Evolutionary conservation across 2,113 vertebrate genomes (phyloP).

Genomic region (Indicator maculatus): DNA sequence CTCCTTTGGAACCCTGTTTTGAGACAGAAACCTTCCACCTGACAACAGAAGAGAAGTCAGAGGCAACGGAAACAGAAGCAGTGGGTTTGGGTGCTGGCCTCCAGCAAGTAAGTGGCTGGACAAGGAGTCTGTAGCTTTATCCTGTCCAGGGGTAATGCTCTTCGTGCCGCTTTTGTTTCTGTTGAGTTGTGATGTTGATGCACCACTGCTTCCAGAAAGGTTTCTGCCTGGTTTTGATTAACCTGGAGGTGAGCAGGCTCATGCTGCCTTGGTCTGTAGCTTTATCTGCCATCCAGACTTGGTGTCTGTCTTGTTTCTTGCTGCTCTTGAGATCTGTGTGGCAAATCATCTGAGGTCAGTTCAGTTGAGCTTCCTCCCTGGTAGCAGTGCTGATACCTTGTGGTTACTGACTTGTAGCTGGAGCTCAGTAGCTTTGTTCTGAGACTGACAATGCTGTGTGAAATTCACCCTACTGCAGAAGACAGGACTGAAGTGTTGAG

Average conservation of each 20-base stretch:
- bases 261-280: too few species aligned
- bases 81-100: not conserved
- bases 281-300: not conserved
- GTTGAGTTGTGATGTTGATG: not conserved
- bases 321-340: not conserved
- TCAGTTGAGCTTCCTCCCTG: not conserved
- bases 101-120: conserved; percentile 58
- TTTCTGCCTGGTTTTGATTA: not conserved
- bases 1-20: too few species aligned
- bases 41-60: not conserved
- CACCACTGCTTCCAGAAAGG: not conserved
- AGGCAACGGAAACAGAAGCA: not conserved
- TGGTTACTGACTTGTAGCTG: not conserved
- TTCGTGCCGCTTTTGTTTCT: not conserved
- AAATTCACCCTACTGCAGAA: not conserved
- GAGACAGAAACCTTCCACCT: too few species aligned
- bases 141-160: not conserved
- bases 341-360: not conserved
- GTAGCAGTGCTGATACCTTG: not conserved
- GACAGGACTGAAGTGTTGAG: not conserved
- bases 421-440: not conserved
- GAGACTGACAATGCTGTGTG: too few species aligned
- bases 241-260: not conserved
- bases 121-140: not conserved
- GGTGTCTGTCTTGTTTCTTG: not conserved